Base-by-base conservation (phyloP, 2,888 invertebrate species). In the Autographa pulchrina region DNA sequence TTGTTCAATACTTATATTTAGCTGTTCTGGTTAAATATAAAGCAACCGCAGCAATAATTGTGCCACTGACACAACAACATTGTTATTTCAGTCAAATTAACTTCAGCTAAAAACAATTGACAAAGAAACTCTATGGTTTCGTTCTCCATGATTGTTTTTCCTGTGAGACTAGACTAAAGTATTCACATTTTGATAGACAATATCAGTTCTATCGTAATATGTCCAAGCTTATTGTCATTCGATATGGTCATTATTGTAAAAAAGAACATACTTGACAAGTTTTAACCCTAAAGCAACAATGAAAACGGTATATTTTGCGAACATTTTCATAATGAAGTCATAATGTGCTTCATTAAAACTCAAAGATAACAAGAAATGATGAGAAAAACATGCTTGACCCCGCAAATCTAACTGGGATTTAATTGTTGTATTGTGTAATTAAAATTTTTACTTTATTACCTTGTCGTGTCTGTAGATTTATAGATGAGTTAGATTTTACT, bases 11-110 rank as follows among this genome's bases (percentile, higher is more conserved):
- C 68, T 78, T 74, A 65, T 71, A 77, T 68, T 75, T 68, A 72
- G 75, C 79, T 76, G 78, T 85, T 85, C 83, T 78, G 72, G 75
- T 75, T 76, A 82, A 69, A 81, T 74, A 81, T 90, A 87, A 75
- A 77, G 85, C 84, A 89, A 87, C 76, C 52, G 48, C 65, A 65
- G 72, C 68, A 72, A 54, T 68, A 83, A 87, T 80, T 81, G 83
- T 88, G 87, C 81, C 86, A 86, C 80, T 84, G 84, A 81, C 84
- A 77, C 79, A 64, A 85, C 76, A 73, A 81, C 83, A 89, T 89
- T 89, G 88, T 88, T 81, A 80, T 83, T 84, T 80, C 75, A 74
- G 72, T 81, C 78, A 81, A 85, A 84, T 85, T 72, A 80, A 79
- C 69, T 74, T 68, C 68, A 81, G 86, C 74, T 74, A 76, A 75